Percentiles rank a stretch among this genome's conserved stretches.
These are phyloP conservation scores for Microctenopoma lineatum DNA, from an alignment of 2,797 vertebrate species.

Conservation along the genomic window DNA sequence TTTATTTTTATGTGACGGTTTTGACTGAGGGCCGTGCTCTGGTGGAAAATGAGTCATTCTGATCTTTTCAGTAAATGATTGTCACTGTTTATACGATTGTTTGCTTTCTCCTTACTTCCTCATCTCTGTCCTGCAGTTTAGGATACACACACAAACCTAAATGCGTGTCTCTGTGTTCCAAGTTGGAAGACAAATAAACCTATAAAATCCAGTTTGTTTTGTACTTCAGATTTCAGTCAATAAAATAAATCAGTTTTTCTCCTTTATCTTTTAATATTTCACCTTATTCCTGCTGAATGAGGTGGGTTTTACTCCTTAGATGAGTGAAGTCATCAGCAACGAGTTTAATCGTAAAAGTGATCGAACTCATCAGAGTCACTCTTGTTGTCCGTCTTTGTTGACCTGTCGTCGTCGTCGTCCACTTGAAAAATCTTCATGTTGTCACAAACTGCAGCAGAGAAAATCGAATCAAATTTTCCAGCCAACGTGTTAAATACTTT, in stretches of 20 bases:
- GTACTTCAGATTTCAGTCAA: not conserved
- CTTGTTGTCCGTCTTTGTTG: not conserved
- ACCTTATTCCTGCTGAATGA: not conserved
- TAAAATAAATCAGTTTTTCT: not conserved
- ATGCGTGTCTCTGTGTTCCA: not conserved
- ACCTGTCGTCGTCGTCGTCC: conserved; percentile 19
- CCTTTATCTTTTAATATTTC: not conserved
- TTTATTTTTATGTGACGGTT: conserved; percentile 51
- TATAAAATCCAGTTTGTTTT: no score
- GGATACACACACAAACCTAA: no score
- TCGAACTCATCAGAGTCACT: conserved; percentile 79
- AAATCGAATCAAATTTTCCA: not conserved
- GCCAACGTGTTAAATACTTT: not conserved
- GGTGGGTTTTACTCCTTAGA: not conserved
- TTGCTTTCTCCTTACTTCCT: not conserved
- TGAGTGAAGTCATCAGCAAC: not conserved
- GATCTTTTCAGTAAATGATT: conserved; percentile 54
- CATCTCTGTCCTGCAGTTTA: not conserved
- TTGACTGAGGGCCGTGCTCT: not conserved
- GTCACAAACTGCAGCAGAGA: conserved; percentile 47
- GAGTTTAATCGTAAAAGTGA: conserved; percentile 79
- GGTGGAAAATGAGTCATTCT: not conserved
- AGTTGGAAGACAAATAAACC: not conserved
- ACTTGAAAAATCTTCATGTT: conserved; percentile 59
- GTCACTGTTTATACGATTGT: conserved; percentile 22